These are phyloP conservation scores for Athene noctua DNA, from an alignment of 2,113 vertebrate genomes.

Conservation along the genomic window DNA sequence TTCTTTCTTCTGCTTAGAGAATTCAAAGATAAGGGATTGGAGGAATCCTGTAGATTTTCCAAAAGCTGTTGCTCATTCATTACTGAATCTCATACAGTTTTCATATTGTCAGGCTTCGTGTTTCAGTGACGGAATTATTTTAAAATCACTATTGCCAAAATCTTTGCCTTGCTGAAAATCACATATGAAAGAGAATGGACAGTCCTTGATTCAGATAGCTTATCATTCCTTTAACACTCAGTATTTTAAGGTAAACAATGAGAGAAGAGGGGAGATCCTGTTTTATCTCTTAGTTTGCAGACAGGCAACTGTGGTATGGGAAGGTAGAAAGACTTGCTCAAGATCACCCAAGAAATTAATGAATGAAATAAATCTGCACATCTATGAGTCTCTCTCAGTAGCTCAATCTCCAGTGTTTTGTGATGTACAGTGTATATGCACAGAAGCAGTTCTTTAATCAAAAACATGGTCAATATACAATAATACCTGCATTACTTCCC, in stretches of 20 bases:
- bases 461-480: not conserved
- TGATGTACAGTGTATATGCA: not conserved
- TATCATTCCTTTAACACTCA: not conserved
- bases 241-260: not conserved
- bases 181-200: not conserved
- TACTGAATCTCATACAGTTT: not conserved
- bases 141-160: not conserved
- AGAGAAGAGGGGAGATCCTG: not conserved
- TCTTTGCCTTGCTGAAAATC: not conserved
- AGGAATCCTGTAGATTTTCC: not conserved
- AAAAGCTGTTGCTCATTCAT: not conserved
- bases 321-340: not conserved
- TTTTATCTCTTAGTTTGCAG: not conserved
- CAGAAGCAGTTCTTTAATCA: not conserved
- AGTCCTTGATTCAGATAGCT: not conserved
- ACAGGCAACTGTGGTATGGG: not conserved
- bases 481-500: not conserved
- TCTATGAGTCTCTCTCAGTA: not conserved
- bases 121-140: not conserved
- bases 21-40: not conserved
- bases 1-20: not conserved
- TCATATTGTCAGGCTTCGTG: not conserved
- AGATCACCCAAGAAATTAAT: not conserved
- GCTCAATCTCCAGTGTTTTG: not conserved
- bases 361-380: not conserved